Conservation (phyloP, 2,113 vertebrate species). For the Raphicerus campestris region DNA sequence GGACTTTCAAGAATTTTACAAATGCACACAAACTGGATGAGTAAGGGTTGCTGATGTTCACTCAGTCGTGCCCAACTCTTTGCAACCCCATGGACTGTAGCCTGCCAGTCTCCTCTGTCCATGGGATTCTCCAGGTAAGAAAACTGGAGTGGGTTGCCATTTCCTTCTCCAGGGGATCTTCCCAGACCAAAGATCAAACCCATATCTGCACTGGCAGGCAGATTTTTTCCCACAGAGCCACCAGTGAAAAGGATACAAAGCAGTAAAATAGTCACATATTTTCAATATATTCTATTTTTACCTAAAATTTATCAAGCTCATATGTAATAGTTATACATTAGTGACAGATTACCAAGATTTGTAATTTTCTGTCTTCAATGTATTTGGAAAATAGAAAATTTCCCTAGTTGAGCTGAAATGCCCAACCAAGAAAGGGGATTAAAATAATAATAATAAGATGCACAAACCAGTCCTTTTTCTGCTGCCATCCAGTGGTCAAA, state of each 20-base stretch:
- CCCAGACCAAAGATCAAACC: background rate
- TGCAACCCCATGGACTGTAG: background rate
- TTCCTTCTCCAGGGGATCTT: background rate
- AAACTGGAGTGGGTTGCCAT: background rate
- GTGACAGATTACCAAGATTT: background rate
- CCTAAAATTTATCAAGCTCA: background rate
- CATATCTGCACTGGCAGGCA: background rate
- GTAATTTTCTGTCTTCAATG: background rate
- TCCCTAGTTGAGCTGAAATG: background rate
- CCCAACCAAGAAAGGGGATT: background rate
- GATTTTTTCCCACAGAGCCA: background rate
- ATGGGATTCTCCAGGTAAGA: background rate
- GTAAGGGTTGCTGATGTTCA: background rate
- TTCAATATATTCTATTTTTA: background rate
- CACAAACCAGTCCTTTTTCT: slow-evolving; percentile 4
- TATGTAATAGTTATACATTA: background rate
- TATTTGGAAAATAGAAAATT: background rate
- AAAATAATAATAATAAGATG: background rate
- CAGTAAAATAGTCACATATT: background rate
- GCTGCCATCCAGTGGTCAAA: slow-evolving; percentile 19
- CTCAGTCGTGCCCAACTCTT: background rate
- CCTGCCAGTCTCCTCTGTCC: background rate
- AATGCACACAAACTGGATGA: background rate
- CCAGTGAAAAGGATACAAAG: background rate
- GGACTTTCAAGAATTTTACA: background rate